A percentile compares a stretch with the other conserved stretches of the same genome.
Evolutionary conservation across 2,888 invertebrate species (phyloP).

Genomic region (Halictus quadricinctus): DNA sequence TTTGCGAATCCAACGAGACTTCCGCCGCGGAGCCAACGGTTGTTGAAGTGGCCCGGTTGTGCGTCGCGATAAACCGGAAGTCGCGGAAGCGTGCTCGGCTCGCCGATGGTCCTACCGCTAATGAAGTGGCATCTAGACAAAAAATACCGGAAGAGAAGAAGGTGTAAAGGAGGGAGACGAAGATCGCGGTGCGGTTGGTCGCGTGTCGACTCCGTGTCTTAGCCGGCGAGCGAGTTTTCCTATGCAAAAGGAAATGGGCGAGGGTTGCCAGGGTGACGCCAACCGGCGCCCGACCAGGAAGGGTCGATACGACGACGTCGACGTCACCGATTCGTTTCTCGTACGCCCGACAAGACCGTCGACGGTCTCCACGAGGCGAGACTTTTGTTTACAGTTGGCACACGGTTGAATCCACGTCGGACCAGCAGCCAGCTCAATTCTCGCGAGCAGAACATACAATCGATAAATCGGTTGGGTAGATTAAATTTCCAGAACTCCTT

Average conservation of each 20-base stretch:
- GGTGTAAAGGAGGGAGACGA: constrained; percentile 1
- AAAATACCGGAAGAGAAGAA: neutral
- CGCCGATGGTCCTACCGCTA: constrained; percentile 51
- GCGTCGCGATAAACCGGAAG: constrained; percentile 35
- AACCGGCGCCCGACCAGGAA: constrained; percentile 68
- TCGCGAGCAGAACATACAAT: neutral
- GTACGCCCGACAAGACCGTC: constrained; percentile 31
- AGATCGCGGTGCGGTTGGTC: constrained; percentile 26
- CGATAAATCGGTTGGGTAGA: too few species aligned
- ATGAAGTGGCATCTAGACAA: constrained; percentile 48
- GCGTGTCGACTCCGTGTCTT: constrained; percentile 40
- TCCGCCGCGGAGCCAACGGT: constrained; percentile 13
- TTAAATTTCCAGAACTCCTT: too few species aligned
- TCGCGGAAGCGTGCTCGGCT: constrained; percentile 35
- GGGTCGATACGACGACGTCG: constrained; percentile 77
- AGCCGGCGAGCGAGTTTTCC: constrained; percentile 38
- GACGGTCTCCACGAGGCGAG: neutral
- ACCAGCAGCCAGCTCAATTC: neutral
- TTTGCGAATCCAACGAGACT: neutral
- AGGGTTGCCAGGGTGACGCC: constrained; percentile 79
- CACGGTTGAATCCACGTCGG: neutral
- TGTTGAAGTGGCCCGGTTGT: constrained; percentile 7
- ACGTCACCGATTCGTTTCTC: constrained; percentile 64
- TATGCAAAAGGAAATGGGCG: constrained; percentile 69
- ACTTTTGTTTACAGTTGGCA: constrained; percentile 44